Conservation (phyloP, 2,113 vertebrate genomes). For the Grammomys dolichurus region DNA sequence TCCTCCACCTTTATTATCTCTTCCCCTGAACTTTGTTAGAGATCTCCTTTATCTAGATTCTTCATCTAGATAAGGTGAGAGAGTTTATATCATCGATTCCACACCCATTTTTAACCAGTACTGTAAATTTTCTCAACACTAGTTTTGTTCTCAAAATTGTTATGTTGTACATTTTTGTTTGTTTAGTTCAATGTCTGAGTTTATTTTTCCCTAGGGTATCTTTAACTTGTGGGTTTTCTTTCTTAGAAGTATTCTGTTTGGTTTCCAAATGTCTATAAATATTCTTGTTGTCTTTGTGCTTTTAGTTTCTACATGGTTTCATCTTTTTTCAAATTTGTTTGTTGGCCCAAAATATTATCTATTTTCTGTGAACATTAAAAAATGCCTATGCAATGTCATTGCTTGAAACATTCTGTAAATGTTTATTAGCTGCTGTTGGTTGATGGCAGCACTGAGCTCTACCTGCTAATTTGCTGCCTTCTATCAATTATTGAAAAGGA, state of each 20-base stretch:
- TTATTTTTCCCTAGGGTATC: not conserved
- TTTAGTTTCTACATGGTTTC: slow-evolving; percentile 16
- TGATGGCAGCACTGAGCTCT: not conserved
- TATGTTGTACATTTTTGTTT: not conserved
- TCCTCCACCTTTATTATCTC: not conserved
- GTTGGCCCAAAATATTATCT: not conserved
- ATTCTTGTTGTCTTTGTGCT: slow-evolving; percentile 9
- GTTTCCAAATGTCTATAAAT: not conserved
- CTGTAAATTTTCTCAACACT: not conserved
- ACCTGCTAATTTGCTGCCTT: not conserved
- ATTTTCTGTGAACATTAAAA: not conserved
- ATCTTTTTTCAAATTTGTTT: not conserved
- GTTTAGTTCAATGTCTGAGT: not conserved
- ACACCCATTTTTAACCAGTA: not conserved
- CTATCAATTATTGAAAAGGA: not conserved
- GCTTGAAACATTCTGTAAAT: not conserved
- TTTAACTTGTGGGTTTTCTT: not conserved
- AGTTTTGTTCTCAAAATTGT: not conserved
- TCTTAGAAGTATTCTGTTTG: not conserved
- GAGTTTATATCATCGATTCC: not conserved
- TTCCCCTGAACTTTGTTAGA: not conserved
- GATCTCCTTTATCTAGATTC: not conserved
- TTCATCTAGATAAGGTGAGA: not conserved
- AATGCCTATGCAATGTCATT: not conserved
- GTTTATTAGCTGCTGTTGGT: not conserved